Base-by-base conservation (phyloP, 2,888 invertebrate species). In the Dermolepida albohirtum region DNA sequence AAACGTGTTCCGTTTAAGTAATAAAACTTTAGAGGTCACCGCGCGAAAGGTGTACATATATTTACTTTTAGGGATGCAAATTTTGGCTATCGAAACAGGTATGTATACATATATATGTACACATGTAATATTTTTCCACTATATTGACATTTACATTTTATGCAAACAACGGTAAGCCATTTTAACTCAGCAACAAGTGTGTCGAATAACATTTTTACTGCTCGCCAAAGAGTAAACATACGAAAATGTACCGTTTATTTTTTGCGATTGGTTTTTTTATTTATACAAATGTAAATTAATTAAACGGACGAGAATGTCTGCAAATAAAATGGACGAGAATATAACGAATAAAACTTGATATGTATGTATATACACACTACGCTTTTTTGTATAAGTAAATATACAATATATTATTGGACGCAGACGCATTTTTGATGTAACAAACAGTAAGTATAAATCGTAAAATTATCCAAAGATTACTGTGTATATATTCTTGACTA, bases 191-290 rank as follows among this genome's bases (percentile, higher is more conserved):
- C 16, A 16, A 34, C 59, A 62, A 62, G 59, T 62, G 16, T 62
- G 59, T 62, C 59, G 59, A 62, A 47, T 47, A 62, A 62, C 47
- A 62, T 62, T 62, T 59, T 62, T 62, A 62, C 59, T 29, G 44
- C 59, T 47, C 49, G 17, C 47, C 59, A 39, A 29, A 34, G 1
- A 34, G 17, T 47, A 44, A 16, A 22, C 22, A 22, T 22, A 22
- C 4, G 47, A 62, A 62, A 47, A 62, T 34, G 59, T 62, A 62
- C 59, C 59, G 59, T 62, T 62, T 59, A 59, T 62, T 62, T 62
- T 62, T 62, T 44, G 34, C 59, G 29, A 49, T 39, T 34, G 47
- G 29, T 34, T 62, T 59, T 22, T 22, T 62, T 62, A 62, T 47
- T 17, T 47, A 34, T 39, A 10, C 49, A 34, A 17, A 62, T 34